A percentile compares a stretch with the other conserved stretches of the same genome.
phyloP scores from a whole-genome alignment of 2,888 invertebrate species.

The Dicranocentrus wangi region DNA sequence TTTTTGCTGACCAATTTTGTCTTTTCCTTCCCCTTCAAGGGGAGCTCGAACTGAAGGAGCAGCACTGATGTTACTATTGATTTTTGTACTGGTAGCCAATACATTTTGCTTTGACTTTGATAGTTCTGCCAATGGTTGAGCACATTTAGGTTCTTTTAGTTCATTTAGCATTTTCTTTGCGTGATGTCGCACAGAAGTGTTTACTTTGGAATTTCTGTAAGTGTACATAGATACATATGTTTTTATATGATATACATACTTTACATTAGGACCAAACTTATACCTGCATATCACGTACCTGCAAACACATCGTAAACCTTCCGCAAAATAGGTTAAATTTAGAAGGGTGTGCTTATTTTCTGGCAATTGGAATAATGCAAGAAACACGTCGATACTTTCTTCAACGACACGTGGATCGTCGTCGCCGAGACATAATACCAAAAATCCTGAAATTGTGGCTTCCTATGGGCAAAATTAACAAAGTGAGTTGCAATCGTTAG shows the following conservation, averaged over 20 bases:
- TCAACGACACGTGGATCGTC: conserved; percentile 57
- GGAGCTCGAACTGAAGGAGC: background rate
- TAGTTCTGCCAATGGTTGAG: conserved; percentile 28
- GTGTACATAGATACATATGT: too few species aligned
- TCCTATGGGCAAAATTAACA: too few species aligned
- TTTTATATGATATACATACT: too few species aligned
- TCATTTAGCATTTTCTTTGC: too few species aligned
- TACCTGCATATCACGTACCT: conserved; percentile 23
- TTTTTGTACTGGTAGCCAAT: too few species aligned
- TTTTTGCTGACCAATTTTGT: too few species aligned
- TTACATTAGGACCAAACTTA: too few species aligned
- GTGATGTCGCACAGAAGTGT: too few species aligned
- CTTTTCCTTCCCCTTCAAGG: too few species aligned
- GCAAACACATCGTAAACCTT: conserved; percentile 52
- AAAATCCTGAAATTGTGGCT: conserved; percentile 53
- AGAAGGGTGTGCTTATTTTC: conserved; percentile 60
- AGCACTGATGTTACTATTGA: background rate
- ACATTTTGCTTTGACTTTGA: conserved; percentile 34
- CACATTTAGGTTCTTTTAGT: too few species aligned
- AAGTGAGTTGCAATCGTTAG: too few species aligned
- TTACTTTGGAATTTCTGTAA: too few species aligned
- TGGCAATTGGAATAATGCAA: conserved; percentile 50
- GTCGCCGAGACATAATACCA: conserved; percentile 65
- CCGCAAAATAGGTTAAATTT: conserved; percentile 60
- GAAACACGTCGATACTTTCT: conserved; percentile 63